These are phyloP conservation scores for Phenganax subtilis DNA, from an alignment of 92 coral and sea anemone genomes.

Conservation along the genomic window DNA sequence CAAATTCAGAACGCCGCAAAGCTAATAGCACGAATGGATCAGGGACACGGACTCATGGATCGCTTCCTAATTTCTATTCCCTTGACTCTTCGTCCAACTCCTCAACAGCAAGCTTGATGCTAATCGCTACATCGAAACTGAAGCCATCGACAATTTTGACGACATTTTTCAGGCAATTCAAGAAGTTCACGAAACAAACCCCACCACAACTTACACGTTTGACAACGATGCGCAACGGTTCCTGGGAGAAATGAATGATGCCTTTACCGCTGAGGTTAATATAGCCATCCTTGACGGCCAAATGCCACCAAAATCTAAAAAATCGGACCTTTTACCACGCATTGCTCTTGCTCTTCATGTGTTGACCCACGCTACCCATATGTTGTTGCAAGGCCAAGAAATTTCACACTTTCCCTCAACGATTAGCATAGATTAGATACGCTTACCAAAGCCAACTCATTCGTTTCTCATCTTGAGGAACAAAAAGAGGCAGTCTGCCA, in stretches of 20 bases:
- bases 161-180: slow-evolving; percentile 4
- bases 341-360: neutral
- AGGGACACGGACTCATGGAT: slow-evolving; percentile 52
- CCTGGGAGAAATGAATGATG: neutral
- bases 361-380: neutral
- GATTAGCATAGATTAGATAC: neutral
- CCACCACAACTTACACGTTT: neutral
- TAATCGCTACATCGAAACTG: neutral
- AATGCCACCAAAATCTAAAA: neutral
- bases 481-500: slow-evolving; percentile 4
- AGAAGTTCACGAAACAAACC: neutral
- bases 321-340: neutral
- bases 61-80: slow-evolving; percentile 52
- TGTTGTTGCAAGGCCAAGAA: neutral
- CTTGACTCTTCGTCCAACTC: slow-evolving; percentile 46
- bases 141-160: slow-evolving; percentile 3
- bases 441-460: neutral
- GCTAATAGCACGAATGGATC: slow-evolving; percentile 55
- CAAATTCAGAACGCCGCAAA: slow-evolving; percentile 49
- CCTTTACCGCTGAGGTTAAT: neutral
- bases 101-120: slow-evolving; percentile 12
- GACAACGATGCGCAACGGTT: neutral
- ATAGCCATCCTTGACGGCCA: neutral
- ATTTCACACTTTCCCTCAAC: neutral
- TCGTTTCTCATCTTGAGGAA: neutral